Evolutionary conservation across 1,140 invertebrate genomes (phyloP), one percentile per base, ranked within the genome.

Genomic region (Dolichoris vasculosae): DNA sequence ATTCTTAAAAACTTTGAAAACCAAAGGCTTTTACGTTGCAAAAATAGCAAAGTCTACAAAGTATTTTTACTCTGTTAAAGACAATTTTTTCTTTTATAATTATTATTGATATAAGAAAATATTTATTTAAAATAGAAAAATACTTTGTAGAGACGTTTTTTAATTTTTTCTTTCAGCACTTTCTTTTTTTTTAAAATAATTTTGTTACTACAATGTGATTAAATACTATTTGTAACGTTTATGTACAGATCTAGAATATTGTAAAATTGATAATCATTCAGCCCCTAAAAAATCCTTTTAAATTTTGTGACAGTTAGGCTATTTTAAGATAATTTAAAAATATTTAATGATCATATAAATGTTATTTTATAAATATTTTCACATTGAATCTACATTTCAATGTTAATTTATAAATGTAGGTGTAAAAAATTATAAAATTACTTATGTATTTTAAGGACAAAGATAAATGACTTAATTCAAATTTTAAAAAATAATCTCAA

Each of bases 1-100:
- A n/a, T 80, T 79, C 30, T 43, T 43, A 15, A 76, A 55, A 85
- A 79, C 84, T 81, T 85, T 69, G 75, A 59, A 77, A 82, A 86
- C 84, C 84, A 86, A 86, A 86, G 84, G 84, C 69, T 82, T 67
- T 38, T 35, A 46, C 63, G 46, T 38, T 71, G 69, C n/a, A 85
- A 51, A n/a, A 48, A 75, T 46, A 59, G 40, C 23, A 3, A 79
- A 48, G 40, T 51, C 13, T 46, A 13, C 30, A 51, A 35, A 17
- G 17, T 48, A 32, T n/a, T 79, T 55, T 38, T 46, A 48, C 38
- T 43, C 15, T 26, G n/a, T 80, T 32, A 40, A 67, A 51, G 64
- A 81, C 40, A 78, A 13, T 78, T 78, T 32, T 46, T 51, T 75
- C 2, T 75, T 76, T 76, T 78, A 59, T 35, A 55, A 78, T 59